Evolutionary conservation across 2,888 invertebrate species (phyloP), one percentile per base, ranked within the genome.

Genomic region (Urechis unicinctus): DNA sequence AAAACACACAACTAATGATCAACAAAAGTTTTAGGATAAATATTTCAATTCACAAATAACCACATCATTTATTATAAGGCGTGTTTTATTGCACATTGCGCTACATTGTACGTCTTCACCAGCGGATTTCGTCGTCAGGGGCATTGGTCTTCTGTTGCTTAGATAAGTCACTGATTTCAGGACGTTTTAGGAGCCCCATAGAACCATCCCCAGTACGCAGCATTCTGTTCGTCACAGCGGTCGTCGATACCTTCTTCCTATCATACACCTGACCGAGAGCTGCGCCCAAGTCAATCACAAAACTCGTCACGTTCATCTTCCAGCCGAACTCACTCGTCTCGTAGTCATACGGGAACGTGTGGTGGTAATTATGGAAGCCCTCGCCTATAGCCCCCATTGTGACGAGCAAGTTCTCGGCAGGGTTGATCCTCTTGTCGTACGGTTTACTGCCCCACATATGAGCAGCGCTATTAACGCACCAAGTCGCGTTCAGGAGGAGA

Each of bases 331-430:
- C 93, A 4, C 90, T 86, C 28, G 92, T 88, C 70, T 89, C 88
- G 82, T 93, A 93, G 77, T 93, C 93, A 87, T 89, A 90, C 0
- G 92, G 92, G 78, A 93, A 93, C 0, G 88, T 87, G 78, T 93
- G 93, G 75, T 93, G 93, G 78, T 90, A 93, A 79, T 93, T 93
- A 80, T 93, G 93, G 88, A 90, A 94, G 3, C 93, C 93, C 65
- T 81, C 59, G 31, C 59, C 59, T 26, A 54, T 46, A 6, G 59
- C 59, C n/a, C 57, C 57, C 0, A 88, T 68, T 0, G 89, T 85
- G 0, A 92, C 91, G 1, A 82, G 78, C 62, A 83, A 81, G 73
- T 89, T 91, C 78, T 93, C 87, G 0, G 84, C 81, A 0, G 93
- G 91, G 74, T 85, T 87, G 68, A 93, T 79, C 48, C 67, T 61